These are phyloP conservation scores for Gasteruption jaculator DNA, from an alignment of 2,888 invertebrate species.

Conservation along the genomic window DNA sequence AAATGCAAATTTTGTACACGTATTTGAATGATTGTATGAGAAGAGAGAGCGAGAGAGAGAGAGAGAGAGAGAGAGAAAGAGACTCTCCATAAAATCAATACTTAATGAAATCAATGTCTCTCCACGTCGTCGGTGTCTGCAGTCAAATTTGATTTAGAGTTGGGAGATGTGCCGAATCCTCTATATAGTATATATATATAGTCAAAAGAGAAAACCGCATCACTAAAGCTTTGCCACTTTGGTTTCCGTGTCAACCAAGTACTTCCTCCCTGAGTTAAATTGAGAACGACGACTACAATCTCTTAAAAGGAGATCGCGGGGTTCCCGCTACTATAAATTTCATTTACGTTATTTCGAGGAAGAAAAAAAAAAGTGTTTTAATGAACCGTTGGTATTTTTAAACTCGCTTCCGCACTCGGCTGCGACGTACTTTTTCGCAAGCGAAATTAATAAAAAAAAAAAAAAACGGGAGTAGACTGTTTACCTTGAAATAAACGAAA, in stretches of 20 bases:
- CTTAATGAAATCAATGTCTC: constrained; percentile 46
- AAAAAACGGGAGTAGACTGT: neutral
- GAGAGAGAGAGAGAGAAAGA: too few relatives aligned
- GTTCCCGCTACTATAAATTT: too few relatives aligned
- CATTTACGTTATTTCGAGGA: neutral
- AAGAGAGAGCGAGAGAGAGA: too few relatives aligned
- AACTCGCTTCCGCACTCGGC: constrained; percentile 4
- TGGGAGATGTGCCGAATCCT: too few relatives aligned
- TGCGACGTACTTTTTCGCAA: neutral
- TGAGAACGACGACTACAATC: too few relatives aligned
- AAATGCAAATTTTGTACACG: too few relatives aligned
- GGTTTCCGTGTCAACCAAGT: too few relatives aligned
- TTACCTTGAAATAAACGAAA: neutral
- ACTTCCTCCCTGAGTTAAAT: too few relatives aligned
- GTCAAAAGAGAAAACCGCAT: constrained; percentile 20
- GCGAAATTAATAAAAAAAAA: neutral
- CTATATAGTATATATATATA: too few relatives aligned
- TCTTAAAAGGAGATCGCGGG: too few relatives aligned
- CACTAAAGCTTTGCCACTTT: too few relatives aligned
- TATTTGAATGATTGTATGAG: too few relatives aligned
- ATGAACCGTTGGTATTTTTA: neutral
- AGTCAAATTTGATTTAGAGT: constrained; percentile 16
- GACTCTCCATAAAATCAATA: constrained; percentile 41
- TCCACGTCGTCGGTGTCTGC: constrained; percentile 28
- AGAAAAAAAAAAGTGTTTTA: neutral